phyloP scores from a whole-genome alignment of 1,140 invertebrate species.

The Neodiprion lecontei region DNA sequence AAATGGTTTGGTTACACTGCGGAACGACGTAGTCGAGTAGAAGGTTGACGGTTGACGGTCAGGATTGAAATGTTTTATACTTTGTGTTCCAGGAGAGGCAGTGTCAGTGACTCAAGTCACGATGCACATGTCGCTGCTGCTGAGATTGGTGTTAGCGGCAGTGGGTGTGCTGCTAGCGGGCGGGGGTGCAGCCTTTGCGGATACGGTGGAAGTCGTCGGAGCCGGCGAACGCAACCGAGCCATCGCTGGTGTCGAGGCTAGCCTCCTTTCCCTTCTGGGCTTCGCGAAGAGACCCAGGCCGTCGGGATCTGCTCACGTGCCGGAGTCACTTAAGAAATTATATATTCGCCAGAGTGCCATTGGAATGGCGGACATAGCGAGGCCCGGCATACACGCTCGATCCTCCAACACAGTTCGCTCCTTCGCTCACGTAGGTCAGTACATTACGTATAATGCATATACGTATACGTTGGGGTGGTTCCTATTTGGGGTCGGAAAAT shows the following conservation, averaged over 20 bases:
- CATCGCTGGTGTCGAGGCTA: conserved; percentile 68
- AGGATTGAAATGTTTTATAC: conserved; percentile 6
- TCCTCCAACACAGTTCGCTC: conserved; percentile 86
- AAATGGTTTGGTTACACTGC: too few species aligned
- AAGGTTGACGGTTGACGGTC: neutral
- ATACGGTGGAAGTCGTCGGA: conserved; percentile 15
- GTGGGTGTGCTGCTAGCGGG: conserved; percentile 53
- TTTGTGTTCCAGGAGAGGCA: conserved; percentile 52
- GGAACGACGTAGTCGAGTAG: too few species aligned
- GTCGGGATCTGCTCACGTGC: conserved; percentile 64
- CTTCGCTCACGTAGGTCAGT: conserved; percentile 81
- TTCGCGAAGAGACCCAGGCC: conserved; percentile 69
- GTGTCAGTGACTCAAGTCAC: conserved; percentile 57
- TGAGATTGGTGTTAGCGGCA: conserved; percentile 59
- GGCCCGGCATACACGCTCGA: conserved; percentile 70
- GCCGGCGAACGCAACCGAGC: conserved; percentile 40
- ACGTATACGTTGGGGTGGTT: conserved; percentile 19
- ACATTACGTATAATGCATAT: conserved; percentile 14
- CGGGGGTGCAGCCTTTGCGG: conserved; percentile 34
- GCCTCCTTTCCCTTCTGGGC: conserved; percentile 78
- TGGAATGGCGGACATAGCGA: conserved; percentile 70
- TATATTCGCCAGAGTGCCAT: conserved; percentile 72
- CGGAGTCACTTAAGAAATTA: conserved; percentile 79
- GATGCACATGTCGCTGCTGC: conserved; percentile 61
- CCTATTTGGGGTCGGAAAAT: conserved; percentile 27